Percentiles rank a stretch among this genome's conserved stretches.
phyloP scores from a whole-genome alignment of 2,888 invertebrate species.

The Heteropelma amictum region DNA sequence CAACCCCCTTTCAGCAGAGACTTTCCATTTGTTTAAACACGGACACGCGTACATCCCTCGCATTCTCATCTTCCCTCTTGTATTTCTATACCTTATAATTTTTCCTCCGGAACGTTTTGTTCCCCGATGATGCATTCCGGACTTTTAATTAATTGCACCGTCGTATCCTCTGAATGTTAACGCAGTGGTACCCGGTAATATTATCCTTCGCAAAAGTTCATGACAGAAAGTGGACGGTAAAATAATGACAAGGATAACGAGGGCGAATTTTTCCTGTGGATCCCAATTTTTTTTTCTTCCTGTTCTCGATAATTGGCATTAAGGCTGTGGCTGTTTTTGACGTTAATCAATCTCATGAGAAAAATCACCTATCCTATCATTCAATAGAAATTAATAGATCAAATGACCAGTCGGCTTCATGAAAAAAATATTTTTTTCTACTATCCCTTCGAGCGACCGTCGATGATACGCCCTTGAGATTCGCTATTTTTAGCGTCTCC shows the following conservation, averaged over 20 bases:
- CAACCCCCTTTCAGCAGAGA: not conserved
- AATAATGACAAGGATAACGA: slow-evolving; percentile 4
- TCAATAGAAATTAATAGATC: too few species aligned
- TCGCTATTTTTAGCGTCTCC: slow-evolving; percentile 1
- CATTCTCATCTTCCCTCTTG: not conserved
- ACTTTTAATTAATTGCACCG: slow-evolving; percentile 32
- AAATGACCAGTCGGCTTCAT: too few species aligned
- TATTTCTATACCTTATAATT: not conserved
- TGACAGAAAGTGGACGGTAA: not conserved
- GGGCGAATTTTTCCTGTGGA: not conserved
- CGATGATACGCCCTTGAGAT: not conserved
- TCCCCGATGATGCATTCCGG: slow-evolving; percentile 15
- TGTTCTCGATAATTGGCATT: too few species aligned
- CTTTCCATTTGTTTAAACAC: slow-evolving; percentile 16
- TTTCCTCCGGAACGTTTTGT: slow-evolving; percentile 12
- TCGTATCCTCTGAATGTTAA: slow-evolving; percentile 26
- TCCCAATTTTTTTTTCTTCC: slow-evolving; percentile 11
- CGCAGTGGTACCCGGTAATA: not conserved
- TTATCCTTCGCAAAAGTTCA: slow-evolving; percentile 1
- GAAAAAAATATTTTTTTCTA: too few species aligned
- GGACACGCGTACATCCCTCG: not conserved
- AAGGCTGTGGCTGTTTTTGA: too few species aligned
- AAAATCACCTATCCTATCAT: too few species aligned
- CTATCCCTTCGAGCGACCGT: not conserved
- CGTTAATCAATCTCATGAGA: too few species aligned